phyloP scores from a whole-genome alignment of 2,797 vertebrate genomes.

The Chloroceryle amazona region DNA sequence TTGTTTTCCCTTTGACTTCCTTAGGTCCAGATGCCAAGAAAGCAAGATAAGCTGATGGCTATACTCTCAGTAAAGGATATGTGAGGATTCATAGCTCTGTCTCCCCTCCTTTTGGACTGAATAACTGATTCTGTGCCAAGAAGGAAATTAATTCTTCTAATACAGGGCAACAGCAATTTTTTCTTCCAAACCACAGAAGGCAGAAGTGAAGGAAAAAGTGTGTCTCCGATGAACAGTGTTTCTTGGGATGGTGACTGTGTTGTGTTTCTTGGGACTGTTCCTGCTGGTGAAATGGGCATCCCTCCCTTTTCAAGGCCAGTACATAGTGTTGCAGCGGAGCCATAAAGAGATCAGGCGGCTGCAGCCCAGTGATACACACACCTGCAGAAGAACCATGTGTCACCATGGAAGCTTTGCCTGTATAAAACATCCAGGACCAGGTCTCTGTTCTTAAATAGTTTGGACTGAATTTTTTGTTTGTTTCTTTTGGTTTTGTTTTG shows the following conservation, averaged over 20 bases:
- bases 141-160: constrained; percentile 7
- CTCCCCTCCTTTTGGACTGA: not conserved
- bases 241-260: not conserved
- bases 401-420: not conserved
- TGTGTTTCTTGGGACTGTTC: not conserved
- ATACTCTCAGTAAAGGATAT: not conserved
- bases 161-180: not conserved
- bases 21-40: not conserved
- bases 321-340: not conserved
- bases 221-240: constrained; percentile 28
- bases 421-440: not conserved
- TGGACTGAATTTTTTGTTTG: not conserved
- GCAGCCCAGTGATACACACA: not conserved
- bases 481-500: too few relatives aligned
- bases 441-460: not conserved
- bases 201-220: not conserved
- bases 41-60: not conserved
- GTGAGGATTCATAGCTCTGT: not conserved
- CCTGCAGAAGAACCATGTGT: not conserved
- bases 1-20: not conserved
- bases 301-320: not conserved
- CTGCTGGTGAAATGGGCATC: not conserved
- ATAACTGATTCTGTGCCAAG: not conserved
- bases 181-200: not conserved
- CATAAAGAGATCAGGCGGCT: not conserved